These are phyloP conservation scores for Austrolebias charrua DNA, from an alignment of 2,797 vertebrate species.

Conservation along the genomic window DNA sequence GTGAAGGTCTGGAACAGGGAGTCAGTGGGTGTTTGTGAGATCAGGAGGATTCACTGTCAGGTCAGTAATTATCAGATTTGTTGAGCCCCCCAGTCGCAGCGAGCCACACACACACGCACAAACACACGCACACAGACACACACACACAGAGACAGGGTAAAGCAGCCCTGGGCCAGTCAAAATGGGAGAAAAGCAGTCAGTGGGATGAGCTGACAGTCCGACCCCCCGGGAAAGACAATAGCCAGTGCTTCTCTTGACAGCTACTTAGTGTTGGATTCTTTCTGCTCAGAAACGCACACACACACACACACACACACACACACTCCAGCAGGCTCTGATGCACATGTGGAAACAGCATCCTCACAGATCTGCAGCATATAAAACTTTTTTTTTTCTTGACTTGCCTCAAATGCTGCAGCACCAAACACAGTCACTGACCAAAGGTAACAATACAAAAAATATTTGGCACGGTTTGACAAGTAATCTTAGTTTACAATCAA, in stretches of 20 bases:
- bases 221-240: conserved; percentile 56
- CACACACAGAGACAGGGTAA: conserved; percentile 22
- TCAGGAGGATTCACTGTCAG: conserved; percentile 53
- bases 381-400: too few relatives aligned
- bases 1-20: conserved; percentile 33
- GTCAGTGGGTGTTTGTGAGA: conserved; percentile 7
- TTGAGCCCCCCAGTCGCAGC: conserved; percentile 32
- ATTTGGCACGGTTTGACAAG: too few relatives aligned
- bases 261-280: conserved; percentile 57
- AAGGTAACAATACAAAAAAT: too few relatives aligned
- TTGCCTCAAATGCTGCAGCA: too few relatives aligned
- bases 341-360: conserved; percentile 12
- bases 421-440: too few relatives aligned
- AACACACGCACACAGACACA: conserved; percentile 15
- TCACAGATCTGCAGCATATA: background rate
- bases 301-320: conserved; percentile 1
- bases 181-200: conserved; percentile 47
- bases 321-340: conserved; percentile 20
- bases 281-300: conserved; percentile 24
- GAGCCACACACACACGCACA: conserved; percentile 18
- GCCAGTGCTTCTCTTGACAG: conserved; percentile 60
- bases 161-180: conserved; percentile 33
- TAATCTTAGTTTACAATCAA: too few relatives aligned
- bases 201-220: conserved; percentile 58
- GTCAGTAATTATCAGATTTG: conserved; percentile 76